These are phyloP conservation scores for fruit fly (Drosophila melanogaster) DNA, from an alignment of 1,140 invertebrate genomes.

Conservation along the genomic window DNA sequence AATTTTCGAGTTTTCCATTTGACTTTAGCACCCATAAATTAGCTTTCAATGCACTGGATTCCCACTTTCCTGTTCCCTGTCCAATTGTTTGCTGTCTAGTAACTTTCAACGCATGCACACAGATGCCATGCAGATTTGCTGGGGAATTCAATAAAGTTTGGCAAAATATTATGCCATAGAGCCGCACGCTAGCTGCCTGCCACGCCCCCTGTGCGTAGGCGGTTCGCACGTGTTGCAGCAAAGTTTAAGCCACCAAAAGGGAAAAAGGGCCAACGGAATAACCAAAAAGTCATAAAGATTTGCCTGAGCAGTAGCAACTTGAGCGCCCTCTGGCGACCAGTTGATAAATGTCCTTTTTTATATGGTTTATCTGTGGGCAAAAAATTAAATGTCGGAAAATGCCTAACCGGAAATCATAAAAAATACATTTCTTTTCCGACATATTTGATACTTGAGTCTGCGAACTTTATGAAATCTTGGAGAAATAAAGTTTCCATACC, in stretches of 20 bases:
- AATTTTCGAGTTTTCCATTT: slow-evolving; percentile 77
- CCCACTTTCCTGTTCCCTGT: slow-evolving; percentile 5
- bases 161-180: slow-evolving; percentile 76
- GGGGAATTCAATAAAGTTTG: slow-evolving; percentile 81
- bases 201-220: slow-evolving; percentile 53
- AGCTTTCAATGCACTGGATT: slow-evolving; percentile 66
- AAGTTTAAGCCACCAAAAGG: slow-evolving; percentile 52
- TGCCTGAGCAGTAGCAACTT: slow-evolving; percentile 42
- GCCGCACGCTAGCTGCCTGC: slow-evolving; percentile 40
- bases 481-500: slow-evolving; percentile 2
- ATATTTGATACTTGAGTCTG: slow-evolving; percentile 7
- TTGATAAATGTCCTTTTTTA: slow-evolving; percentile 58
- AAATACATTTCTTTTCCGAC: slow-evolving; percentile 18
- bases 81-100: slow-evolving; percentile 61
- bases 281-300: slow-evolving; percentile 78
- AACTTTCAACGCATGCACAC: slow-evolving; percentile 39
- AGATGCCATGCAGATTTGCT: slow-evolving; percentile 70
- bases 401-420: slow-evolving; percentile 16
- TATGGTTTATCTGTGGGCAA: slow-evolving; percentile 33
- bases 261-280: slow-evolving; percentile 24
- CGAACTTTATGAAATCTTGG: neutral
- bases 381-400: slow-evolving; percentile 37
- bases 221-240: slow-evolving; percentile 61
- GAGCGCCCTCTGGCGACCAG: slow-evolving; percentile 54
- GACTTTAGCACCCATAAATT: slow-evolving; percentile 73